phyloP scores from a whole-genome alignment of 2,797 vertebrate genomes.

The Darevskia mixta region DNA sequence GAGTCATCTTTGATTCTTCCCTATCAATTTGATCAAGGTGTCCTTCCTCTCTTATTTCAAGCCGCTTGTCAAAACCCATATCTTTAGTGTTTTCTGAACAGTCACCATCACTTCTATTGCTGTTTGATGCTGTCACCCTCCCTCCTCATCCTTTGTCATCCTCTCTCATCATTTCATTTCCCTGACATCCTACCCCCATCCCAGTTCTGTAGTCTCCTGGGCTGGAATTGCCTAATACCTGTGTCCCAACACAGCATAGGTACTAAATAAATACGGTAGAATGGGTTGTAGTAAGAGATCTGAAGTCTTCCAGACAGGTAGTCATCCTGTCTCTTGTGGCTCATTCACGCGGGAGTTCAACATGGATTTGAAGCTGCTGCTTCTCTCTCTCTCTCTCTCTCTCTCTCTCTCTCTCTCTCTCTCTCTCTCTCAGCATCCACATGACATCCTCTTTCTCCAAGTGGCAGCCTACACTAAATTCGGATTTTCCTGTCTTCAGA shows the following conservation, averaged over 20 bases:
- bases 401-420: no score
- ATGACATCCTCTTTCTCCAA: no score
- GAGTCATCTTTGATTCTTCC: constrained; percentile 2
- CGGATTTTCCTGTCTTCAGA: no score
- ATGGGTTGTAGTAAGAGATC: background rate
- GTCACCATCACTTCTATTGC: background rate
- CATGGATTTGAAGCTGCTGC: no score
- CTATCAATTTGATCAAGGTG: background rate
- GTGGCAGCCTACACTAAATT: no score
- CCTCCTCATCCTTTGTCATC: background rate
- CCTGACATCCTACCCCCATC: background rate
- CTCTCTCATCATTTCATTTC: constrained; percentile 1
- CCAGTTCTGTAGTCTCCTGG: background rate
- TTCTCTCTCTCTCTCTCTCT: no score
- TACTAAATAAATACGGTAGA: background rate
- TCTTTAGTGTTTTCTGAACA: constrained; percentile 7
- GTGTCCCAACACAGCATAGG: background rate
- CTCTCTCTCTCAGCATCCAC: no score
- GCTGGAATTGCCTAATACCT: background rate
- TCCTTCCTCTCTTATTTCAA: constrained; percentile 1
- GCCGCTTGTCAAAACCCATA: background rate
- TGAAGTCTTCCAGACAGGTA: background rate
- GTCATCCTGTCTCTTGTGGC: background rate
- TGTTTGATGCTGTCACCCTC: background rate
- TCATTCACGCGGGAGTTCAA: background rate